Conservation (phyloP, 2,888 invertebrate species). For the Eupsilia transversa region DNA sequence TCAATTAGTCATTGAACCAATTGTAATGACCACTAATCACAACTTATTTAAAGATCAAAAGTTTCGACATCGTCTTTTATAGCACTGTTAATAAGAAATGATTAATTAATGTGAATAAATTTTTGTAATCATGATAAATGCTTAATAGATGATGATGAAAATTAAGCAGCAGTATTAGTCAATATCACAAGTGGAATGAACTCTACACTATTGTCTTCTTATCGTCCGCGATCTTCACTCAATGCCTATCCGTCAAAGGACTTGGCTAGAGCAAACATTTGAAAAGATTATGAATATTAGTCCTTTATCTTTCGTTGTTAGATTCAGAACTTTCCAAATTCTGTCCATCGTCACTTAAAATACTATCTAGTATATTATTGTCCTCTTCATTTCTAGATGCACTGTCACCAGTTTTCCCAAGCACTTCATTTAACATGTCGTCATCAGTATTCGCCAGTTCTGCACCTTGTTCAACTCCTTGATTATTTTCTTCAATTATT, state of each 20-base stretch:
- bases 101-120: slow-evolving; percentile 40
- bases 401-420: slow-evolving; percentile 63
- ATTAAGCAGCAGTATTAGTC: slow-evolving; percentile 36
- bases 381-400: slow-evolving; percentile 70
- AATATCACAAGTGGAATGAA: slow-evolving; percentile 53
- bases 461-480: slow-evolving; percentile 32
- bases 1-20: slow-evolving; percentile 60
- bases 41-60: slow-evolving; percentile 34
- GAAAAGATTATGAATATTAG: slow-evolving; percentile 8
- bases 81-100: slow-evolving; percentile 22
- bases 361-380: slow-evolving; percentile 72
- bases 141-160: slow-evolving; percentile 50
- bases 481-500: slow-evolving; percentile 33
- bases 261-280: slow-evolving; percentile 35
- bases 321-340: slow-evolving; percentile 67
- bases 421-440: slow-evolving; percentile 62
- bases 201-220: slow-evolving; percentile 42
- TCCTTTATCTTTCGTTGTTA: slow-evolving; percentile 69
- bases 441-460: slow-evolving; percentile 50
- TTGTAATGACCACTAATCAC: slow-evolving; percentile 53
- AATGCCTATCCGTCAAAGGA: slow-evolving; percentile 29
- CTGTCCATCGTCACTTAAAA: slow-evolving; percentile 72
- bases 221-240: slow-evolving; percentile 34
- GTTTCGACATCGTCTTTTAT: slow-evolving; percentile 33
- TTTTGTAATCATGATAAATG: slow-evolving; percentile 52